Evolutionary conservation across 2,113 vertebrate genomes (phyloP).

Genomic region (Misgurnus anguillicaudatus): DNA sequence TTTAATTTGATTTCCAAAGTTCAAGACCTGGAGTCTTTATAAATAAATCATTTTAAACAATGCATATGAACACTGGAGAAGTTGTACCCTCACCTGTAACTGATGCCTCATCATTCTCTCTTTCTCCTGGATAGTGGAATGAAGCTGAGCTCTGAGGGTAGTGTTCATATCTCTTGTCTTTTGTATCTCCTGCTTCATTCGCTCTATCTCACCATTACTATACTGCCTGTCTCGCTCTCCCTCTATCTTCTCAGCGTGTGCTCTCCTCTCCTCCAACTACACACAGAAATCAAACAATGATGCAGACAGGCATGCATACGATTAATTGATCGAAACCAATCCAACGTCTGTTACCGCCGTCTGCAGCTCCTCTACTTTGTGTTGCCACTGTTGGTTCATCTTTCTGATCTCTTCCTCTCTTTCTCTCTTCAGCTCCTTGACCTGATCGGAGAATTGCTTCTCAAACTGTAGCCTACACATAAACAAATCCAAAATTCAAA

Average conservation of each 20-base stretch:
- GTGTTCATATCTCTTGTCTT: slow-evolving; percentile 81
- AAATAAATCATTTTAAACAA: not conserved
- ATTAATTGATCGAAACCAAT: not conserved
- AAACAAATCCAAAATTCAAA: not conserved
- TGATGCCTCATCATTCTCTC: slow-evolving; percentile 74
- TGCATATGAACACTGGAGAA: not conserved
- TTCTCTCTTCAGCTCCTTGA: slow-evolving; percentile 73
- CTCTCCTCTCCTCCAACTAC: slow-evolving; percentile 72
- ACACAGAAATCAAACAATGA: slow-evolving; percentile 7
- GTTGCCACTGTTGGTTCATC: slow-evolving; percentile 77
- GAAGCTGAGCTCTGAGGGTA: slow-evolving; percentile 73
- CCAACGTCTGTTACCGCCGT: slow-evolving; percentile 62
- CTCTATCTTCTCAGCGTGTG: slow-evolving; percentile 59
- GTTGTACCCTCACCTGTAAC: slow-evolving; percentile 74
- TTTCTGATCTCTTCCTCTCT: slow-evolving; percentile 67
- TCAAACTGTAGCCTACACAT: slow-evolving; percentile 74
- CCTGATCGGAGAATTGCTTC: slow-evolving; percentile 65
- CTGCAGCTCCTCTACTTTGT: slow-evolving; percentile 74
- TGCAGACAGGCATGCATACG: not conserved
- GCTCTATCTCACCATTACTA: slow-evolving; percentile 78
- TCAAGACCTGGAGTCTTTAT: no score
- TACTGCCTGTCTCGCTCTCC: slow-evolving; percentile 70
- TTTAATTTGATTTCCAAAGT: no score
- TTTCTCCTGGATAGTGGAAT: slow-evolving; percentile 71
- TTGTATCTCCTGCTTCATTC: slow-evolving; percentile 80